Evolutionary conservation across 2,888 invertebrate species (phyloP).

Genomic region (Pterobdella sp.): DNA sequence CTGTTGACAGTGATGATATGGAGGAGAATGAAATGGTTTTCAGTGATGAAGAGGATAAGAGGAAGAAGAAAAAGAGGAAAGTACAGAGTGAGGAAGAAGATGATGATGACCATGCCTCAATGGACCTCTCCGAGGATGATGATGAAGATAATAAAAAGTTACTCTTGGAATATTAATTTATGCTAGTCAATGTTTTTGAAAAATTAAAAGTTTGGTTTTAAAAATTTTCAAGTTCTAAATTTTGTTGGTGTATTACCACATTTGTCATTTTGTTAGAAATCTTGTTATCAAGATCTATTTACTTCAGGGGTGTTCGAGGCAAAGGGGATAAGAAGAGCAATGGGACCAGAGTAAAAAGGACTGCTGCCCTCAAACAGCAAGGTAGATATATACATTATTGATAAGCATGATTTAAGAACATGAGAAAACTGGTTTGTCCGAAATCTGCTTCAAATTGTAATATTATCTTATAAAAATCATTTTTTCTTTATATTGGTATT

Average conservation of each 20-base stretch:
- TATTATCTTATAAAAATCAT: too few relatives aligned
- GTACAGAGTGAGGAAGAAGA: conserved; percentile 23
- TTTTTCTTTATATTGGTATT: neutral
- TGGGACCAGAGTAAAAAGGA: conserved; percentile 23
- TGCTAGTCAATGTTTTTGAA: conserved; percentile 20
- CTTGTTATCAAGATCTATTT: neutral
- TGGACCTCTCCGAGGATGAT: conserved; percentile 22
- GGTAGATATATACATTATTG: too few relatives aligned
- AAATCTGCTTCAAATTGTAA: too few relatives aligned
- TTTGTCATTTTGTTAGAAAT: too few relatives aligned
- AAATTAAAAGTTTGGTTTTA: neutral
- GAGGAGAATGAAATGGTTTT: neutral
- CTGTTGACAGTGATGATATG: neutral
- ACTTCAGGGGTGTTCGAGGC: neutral
- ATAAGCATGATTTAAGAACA: too few relatives aligned
- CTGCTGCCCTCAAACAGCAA: conserved; percentile 31
- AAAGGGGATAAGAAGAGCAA: conserved; percentile 13
- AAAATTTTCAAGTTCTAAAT: neutral
- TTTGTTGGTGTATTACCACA: neutral
- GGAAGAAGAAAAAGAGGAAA: conserved; percentile 11
- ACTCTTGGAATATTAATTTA: conserved; percentile 28
- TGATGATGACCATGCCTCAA: neutral
- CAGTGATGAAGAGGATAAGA: conserved; percentile 14
- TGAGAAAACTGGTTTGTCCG: too few relatives aligned
- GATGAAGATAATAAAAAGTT: conserved; percentile 29